Evolutionary conservation across 2,888 invertebrate species (phyloP).

Genomic region (Cheilosia grossa): DNA sequence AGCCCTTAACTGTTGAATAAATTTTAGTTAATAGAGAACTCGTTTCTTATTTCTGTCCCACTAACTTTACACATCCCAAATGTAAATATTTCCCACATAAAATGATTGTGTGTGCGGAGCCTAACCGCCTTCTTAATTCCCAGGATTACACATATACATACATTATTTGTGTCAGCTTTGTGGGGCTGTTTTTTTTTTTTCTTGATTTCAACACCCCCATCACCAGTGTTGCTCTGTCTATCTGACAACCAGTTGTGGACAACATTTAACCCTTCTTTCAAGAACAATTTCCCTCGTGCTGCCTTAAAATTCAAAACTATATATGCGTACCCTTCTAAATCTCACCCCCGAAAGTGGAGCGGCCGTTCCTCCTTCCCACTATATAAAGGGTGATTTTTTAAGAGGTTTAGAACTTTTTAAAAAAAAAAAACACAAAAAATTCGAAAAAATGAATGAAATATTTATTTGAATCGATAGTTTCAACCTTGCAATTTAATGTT

Average conservation of each 20-base stretch:
- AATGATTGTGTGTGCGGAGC: constrained; percentile 26
- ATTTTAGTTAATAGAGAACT: constrained; percentile 39
- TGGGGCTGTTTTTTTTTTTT: neutral
- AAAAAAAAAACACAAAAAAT: too few species aligned
- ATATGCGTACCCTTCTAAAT: constrained; percentile 73
- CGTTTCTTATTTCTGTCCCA: constrained; percentile 56
- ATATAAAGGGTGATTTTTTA: too few species aligned
- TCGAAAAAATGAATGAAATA: too few species aligned
- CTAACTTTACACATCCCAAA: constrained; percentile 51
- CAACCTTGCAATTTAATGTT: too few species aligned
- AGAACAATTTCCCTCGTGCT: constrained; percentile 72
- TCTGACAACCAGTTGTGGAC: constrained; percentile 57
- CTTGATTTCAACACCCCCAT: too few species aligned
- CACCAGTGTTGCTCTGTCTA: neutral
- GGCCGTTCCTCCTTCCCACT: neutral
- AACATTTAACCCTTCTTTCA: constrained; percentile 72
- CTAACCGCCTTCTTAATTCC: constrained; percentile 42
- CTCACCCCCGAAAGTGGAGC: constrained; percentile 29
- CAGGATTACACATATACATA: constrained; percentile 6
- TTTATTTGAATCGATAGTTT: too few species aligned
- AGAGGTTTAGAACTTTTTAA: too few species aligned
- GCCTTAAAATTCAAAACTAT: constrained; percentile 73
- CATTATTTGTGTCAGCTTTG: constrained; percentile 22
- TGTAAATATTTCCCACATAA: constrained; percentile 45
- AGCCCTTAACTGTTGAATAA: constrained; percentile 47